Base-by-base conservation (phyloP, 2,797 vertebrate genomes). In the Gobionotothen gibberifrons region DNA sequence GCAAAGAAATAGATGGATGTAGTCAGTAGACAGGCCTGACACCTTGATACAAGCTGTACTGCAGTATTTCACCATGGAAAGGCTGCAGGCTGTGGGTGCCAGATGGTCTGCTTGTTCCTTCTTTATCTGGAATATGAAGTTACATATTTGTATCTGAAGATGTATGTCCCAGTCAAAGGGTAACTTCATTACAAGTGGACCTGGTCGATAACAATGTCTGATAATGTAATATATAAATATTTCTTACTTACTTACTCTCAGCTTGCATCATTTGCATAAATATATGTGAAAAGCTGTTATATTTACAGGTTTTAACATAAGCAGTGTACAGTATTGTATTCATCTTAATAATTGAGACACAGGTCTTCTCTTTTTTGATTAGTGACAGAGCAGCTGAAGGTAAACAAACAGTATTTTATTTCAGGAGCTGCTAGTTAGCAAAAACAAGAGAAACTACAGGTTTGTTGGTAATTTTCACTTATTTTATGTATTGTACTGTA, bases 1-100 rank as follows among this genome's bases (percentile, higher is more conserved):
- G 53, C 22, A 36, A 44, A 76, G 22, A 55, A n/a, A 71, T 52
- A 59, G 54, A 60, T 22, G 12, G 57, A 56, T 67, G 66, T 32
- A 46, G 14, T 64, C 21, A 59, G 62, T 44, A 71, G 52, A 39
- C 40, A 19, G 8, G 12, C 46, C 46, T 4, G 51, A 55, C 42
- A 22, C 22, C 57, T 70, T 43, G 9, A 21, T 44, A 53, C 68
- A 21, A 42, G 46, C 21, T 42, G 21, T 1, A 8, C 15, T 69
- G 65, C 55, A 42, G 16, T 26, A 12, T 21, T 42, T 69, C 44
- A n/a, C 54, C 7, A 9, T 9, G 0, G 29, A 26, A 26, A 26
- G 39, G 52, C 26, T 53, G 16, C 36, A 49, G 55, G 36, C 29
- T 53, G 36, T 22, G 3, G 9, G 32, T 36, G 32, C 32, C 32